phyloP scores from a whole-genome alignment of 2,113 vertebrate species.

The Isichthys henryi region DNA sequence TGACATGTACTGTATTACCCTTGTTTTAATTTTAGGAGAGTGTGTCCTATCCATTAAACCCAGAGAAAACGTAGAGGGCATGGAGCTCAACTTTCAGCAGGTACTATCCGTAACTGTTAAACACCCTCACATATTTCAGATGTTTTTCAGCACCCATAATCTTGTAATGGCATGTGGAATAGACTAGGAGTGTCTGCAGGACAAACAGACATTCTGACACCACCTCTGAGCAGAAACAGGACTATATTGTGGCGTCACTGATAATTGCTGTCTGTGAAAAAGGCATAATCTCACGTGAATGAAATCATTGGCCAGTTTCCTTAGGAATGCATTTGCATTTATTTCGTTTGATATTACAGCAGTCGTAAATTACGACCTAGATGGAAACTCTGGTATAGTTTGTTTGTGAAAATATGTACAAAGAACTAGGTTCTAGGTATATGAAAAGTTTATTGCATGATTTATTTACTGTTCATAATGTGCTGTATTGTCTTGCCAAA shows the following conservation, averaged over 20 bases:
- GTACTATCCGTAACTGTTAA: slow-evolving; percentile 43
- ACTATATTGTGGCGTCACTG: not conserved
- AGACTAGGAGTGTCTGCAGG: not conserved
- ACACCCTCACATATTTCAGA: slow-evolving; percentile 15
- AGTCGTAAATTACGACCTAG: not conserved
- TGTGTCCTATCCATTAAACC: slow-evolving; percentile 82
- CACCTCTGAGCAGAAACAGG: not conserved
- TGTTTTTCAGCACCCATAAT: slow-evolving; percentile 3
- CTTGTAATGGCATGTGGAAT: not conserved
- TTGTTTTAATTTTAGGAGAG: slow-evolving; percentile 61
- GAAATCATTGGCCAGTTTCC: not conserved
- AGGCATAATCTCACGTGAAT: not conserved
- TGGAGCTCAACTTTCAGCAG: slow-evolving; percentile 96
- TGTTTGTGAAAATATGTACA: not conserved
- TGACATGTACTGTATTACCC: not conserved
- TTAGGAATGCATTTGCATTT: not conserved
- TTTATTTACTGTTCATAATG: not conserved
- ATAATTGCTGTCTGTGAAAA: not conserved
- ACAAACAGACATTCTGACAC: not conserved
- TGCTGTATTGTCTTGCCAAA: not conserved
- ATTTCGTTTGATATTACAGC: not conserved
- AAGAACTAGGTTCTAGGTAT: not conserved
- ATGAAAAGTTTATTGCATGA: not conserved
- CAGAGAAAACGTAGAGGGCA: slow-evolving; percentile 70
- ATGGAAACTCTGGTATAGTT: not conserved